Evolutionary conservation across 1,140 invertebrate species (phyloP), one percentile per base, ranked within the genome.

Genomic region (Tetragonula clypearis): DNA sequence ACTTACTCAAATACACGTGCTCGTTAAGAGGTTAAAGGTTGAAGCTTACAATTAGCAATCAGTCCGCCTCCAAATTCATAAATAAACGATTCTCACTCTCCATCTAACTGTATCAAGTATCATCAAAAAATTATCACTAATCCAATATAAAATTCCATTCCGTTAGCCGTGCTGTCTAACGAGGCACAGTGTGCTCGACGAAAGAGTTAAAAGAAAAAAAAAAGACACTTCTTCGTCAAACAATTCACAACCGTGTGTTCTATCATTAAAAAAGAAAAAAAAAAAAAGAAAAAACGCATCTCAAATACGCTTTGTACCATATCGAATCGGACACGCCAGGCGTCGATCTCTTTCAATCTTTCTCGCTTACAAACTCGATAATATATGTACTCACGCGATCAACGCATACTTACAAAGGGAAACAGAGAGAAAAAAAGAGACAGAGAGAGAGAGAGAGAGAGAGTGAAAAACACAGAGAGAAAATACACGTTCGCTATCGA

Each of bases 71-170:
- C 23, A 14, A 15, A 15, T n/a, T 21, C n/a, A 68, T 56, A 79
- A 79, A 79, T 68, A 56, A 77, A 75, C 74, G n/a, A 53, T n/a
- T 78, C 66, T 66, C 14, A 4, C n/a, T 21, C 41, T 53, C 55
- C 53, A 75, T 49, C 23, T 71, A 56, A 56, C 26, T 23, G 6
- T n/a, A 79, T n/a, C 49, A 53, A 79, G n/a, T 55, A 76, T 79
- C 12, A 15, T 79, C 19, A 15, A 79, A 30, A 15, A 79, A 30
- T 55, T 79, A 79, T 79, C 49, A 55, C 77, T 66, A n/a, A 23
- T 30, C 19, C 26, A 49, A 30, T 58, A 58, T 55, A n/a, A 79
- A 79, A 68, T 68, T 30, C 12, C 35, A 21, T 62, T 14, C 30
- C n/a, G n/a, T n/a, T n/a, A n/a, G 21, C 62, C 26, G 17, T 55